Evolutionary conservation across 2,797 vertebrate species (phyloP).

Genomic region (Urosaurus nigricauda): DNA sequence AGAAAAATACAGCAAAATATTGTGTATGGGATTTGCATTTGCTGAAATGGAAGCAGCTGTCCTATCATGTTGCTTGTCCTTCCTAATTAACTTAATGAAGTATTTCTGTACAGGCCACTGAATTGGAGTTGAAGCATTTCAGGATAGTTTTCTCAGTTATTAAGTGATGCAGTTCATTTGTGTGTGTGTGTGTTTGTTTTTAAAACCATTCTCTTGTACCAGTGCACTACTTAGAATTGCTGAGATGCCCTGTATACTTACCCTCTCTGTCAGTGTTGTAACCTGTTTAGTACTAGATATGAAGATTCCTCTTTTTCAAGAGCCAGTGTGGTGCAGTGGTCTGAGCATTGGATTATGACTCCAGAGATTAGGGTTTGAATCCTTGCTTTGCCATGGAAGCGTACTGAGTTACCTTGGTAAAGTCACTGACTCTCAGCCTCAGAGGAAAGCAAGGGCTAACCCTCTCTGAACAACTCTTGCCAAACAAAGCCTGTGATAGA

Average conservation of each 20-base stretch:
- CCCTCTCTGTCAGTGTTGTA: neutral
- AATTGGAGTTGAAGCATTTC: constrained; percentile 40
- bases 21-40: constrained; percentile 26
- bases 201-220: constrained; percentile 42
- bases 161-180: constrained; percentile 11
- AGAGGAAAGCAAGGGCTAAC: no score
- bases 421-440: no score
- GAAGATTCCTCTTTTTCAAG: neutral
- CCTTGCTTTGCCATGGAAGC: no score
- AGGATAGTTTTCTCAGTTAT: constrained; percentile 52
- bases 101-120: constrained; percentile 36
- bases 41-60: constrained; percentile 40
- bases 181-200: constrained; percentile 28
- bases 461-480: no score
- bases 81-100: constrained; percentile 52
- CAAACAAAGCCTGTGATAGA: no score
- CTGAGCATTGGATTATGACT: no score
- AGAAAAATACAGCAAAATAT: constrained; percentile 38
- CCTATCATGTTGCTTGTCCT: constrained; percentile 33
- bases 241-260: neutral
- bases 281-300: neutral
- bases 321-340: no score
- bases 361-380: no score
- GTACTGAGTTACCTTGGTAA: no score
- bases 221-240: neutral